A percentile compares a stretch with the other conserved stretches of the same genome.
phyloP scores from a whole-genome alignment of 2,113 vertebrate species.

The Arothron firmamentum region DNA sequence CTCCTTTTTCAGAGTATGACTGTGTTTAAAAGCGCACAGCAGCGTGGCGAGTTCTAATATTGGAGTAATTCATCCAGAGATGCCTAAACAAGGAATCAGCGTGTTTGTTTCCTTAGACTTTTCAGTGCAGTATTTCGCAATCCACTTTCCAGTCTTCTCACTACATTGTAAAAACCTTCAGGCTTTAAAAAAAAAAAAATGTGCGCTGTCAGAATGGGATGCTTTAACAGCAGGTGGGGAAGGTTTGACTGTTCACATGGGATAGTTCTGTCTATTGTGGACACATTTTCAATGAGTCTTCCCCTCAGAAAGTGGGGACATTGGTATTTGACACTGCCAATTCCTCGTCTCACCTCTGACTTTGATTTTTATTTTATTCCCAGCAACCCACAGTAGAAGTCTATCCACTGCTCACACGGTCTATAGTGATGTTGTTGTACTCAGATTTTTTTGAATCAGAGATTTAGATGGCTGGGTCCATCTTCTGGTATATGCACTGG shows the following conservation, averaged over 20 bases:
- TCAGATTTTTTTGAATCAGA: background rate
- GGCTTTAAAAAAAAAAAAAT: slow-evolving; percentile 1
- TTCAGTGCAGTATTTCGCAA: background rate
- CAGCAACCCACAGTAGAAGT: slow-evolving; percentile 5
- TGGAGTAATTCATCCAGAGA: no score
- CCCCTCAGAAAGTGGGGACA: background rate
- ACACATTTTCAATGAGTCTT: slow-evolving; percentile 36
- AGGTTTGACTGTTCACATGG: slow-evolving; percentile 10
- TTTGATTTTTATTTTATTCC: slow-evolving; percentile 7
- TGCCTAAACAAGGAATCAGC: background rate
- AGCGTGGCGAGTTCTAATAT: no score
- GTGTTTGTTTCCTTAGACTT: background rate
- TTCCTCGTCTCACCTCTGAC: slow-evolving; percentile 12
- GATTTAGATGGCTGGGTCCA: slow-evolving; percentile 7
- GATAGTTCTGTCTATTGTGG: slow-evolving; percentile 25
- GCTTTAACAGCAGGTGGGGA: slow-evolving; percentile 28
- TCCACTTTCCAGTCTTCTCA: background rate
- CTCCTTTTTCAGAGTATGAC: no score
- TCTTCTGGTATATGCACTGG: slow-evolving; percentile 2
- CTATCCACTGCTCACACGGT: background rate
- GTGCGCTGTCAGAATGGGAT: slow-evolving; percentile 15
- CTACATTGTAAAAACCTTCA: background rate
- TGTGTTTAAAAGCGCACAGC: no score
- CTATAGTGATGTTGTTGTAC: background rate
- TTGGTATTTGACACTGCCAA: slow-evolving; percentile 10